Base-by-base conservation (phyloP, 2,888 invertebrate species). In the Aspidiotus rigidus region DNA sequence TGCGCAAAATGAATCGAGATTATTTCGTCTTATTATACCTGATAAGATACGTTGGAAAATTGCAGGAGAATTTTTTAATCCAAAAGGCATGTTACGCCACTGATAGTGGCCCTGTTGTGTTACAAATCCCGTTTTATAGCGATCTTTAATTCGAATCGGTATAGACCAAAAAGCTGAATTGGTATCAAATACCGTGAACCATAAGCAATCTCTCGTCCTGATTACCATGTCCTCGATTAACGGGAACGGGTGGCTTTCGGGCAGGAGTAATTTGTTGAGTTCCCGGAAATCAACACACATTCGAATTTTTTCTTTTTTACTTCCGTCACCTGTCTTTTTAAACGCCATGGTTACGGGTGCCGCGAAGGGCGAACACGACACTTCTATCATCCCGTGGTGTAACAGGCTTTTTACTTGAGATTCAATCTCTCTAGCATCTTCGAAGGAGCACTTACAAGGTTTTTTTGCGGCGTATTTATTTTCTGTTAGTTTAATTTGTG, bases 41-140 rank as follows among this genome's bases (percentile, higher is more conserved):
- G n/a, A n/a, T n/a, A n/a, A n/a, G n/a, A n/a, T n/a, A n/a, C n/a
- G 49, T 49, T 49, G 49, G 49, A 49, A 49, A 49, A 49, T 49
- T 10, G 49, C 9, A 49, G 49, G 49, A 49, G n/a, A n/a, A n/a
- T n/a, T n/a, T n/a, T n/a, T n/a, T n/a, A n/a, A n/a, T n/a, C n/a
- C n/a, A n/a, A n/a, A 49, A 49, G 49, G 49, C 49, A 49, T 9
- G 11, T 49, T 49, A 9, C 11, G 9, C 49, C 49, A 49, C 11
- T 49, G 49, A 49, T 49, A 49, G 49, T 49, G 49, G 9, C 49
- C 49, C 11, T 11, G 10, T n/a, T n/a, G n/a, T n/a, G n/a, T n/a
- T n/a, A n/a, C n/a, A n/a, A n/a, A n/a, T n/a, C n/a, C n/a, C n/a
- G n/a, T n/a, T n/a, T n/a, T n/a, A n/a, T n/a, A n/a, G n/a, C n/a